Percentiles rank a stretch among this genome's conserved stretches.
These are phyloP conservation scores for Dufourea novaeangliae DNA, from an alignment of 1,140 invertebrate genomes.

Conservation along the genomic window DNA sequence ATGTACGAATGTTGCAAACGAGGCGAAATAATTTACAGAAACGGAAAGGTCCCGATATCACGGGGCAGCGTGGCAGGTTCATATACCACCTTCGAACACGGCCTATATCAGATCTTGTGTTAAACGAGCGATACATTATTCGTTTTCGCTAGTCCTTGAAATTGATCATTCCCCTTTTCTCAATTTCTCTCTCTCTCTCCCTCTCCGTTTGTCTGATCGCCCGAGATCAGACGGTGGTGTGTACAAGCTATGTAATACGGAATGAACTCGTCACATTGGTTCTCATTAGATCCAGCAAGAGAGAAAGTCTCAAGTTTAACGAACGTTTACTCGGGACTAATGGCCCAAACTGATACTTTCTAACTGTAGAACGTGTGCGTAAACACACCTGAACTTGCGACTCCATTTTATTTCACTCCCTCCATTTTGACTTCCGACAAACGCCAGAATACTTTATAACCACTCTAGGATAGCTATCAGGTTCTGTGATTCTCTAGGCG, in stretches of 20 bases:
- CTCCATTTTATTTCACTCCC: not conserved
- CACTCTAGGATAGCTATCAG: too few species aligned
- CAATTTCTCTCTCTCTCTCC: constrained; percentile 35
- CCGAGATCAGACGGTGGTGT: not conserved
- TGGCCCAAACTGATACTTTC: constrained; percentile 36
- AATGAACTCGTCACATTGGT: constrained; percentile 46
- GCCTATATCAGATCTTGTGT: constrained; percentile 47
- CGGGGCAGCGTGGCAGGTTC: constrained; percentile 52
- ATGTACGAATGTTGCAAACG: constrained; percentile 6
- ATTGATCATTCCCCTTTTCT: constrained; percentile 46
- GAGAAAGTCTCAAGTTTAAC: constrained; percentile 36
- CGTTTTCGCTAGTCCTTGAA: constrained; percentile 53
- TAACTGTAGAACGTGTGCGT: not conserved
- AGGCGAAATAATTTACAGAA: constrained; percentile 44
- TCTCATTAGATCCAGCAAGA: constrained; percentile 32
- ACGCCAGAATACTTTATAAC: too few species aligned
- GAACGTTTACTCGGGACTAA: constrained; percentile 7
- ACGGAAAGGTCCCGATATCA: constrained; percentile 44
- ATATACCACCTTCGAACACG: constrained; percentile 49
- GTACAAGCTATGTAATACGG: constrained; percentile 26
- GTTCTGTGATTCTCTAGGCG: too few species aligned
- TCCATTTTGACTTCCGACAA: too few species aligned
- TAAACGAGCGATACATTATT: constrained; percentile 50
- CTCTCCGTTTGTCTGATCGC: not conserved
- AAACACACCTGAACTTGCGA: not conserved